A percentile compares a stretch with the other conserved stretches of the same genome.
phyloP scores from a whole-genome alignment of 2,888 invertebrate genomes.

The Sphinx pinastri region DNA sequence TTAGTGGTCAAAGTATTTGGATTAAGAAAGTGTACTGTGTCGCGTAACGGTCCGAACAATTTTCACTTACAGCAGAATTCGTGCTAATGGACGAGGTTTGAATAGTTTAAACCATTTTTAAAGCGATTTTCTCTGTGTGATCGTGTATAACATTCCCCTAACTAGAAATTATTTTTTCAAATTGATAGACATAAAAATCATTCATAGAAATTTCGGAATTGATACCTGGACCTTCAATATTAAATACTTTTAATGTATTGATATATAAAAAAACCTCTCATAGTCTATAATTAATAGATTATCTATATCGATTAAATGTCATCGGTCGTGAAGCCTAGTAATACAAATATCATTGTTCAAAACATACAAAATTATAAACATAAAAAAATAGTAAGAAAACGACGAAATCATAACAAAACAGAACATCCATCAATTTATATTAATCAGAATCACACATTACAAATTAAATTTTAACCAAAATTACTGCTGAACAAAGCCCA shows the following conservation, averaged over 20 bases:
- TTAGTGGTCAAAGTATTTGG: slow-evolving; percentile 36
- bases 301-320: no score
- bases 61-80: slow-evolving; percentile 36
- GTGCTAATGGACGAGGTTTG: slow-evolving; percentile 36
- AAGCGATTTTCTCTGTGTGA: neutral
- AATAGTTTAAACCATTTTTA: slow-evolving; percentile 27
- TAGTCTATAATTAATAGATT: no score
- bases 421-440: no score
- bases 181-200: neutral
- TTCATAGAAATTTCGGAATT: neutral
- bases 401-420: no score
- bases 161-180: neutral
- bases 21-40: slow-evolving; percentile 41
- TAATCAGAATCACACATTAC: neutral
- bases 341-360: no score
- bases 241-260: no score
- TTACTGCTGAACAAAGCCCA: slow-evolving; percentile 55
- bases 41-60: slow-evolving; percentile 42
- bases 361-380: no score
- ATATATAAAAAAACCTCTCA: no score
- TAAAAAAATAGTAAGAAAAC: no score
- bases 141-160: neutral
- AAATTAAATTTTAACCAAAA: slow-evolving; percentile 45
- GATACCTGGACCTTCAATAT: no score
- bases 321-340: no score